Conservation (phyloP, 2,888 invertebrate species). For the Cheilosia vernalis region DNA sequence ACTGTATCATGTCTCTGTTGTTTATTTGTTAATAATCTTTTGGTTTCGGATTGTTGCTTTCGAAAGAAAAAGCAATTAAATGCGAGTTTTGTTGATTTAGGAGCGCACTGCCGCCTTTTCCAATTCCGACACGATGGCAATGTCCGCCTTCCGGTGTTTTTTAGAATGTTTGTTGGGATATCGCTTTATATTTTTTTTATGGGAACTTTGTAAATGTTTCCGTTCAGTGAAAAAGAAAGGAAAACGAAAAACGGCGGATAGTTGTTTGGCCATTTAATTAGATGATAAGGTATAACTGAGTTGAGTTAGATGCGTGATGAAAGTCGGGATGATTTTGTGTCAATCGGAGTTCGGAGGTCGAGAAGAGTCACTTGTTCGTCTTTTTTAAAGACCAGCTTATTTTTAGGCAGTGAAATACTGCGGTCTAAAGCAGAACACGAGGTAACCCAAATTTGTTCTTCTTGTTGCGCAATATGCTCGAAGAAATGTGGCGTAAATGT, state of each 20-base stretch:
- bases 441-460: no score
- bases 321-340: constrained; percentile 10
- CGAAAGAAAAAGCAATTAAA: constrained; percentile 73
- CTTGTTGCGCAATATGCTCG: no score
- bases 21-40: constrained; percentile 52
- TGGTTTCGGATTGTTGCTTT: constrained; percentile 64
- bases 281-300: not conserved
- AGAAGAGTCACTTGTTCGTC: no score
- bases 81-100: constrained; percentile 41
- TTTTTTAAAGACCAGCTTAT: no score
- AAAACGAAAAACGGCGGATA: constrained; percentile 16
- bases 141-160: not conserved
- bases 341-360: no score
- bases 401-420: no score
- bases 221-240: constrained; percentile 6
- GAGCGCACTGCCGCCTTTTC: constrained; percentile 17
- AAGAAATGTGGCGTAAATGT: no score
- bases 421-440: no score
- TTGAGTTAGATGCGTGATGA: constrained; percentile 11
- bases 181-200: constrained; percentile 7
- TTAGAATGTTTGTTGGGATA: constrained; percentile 5
- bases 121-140: constrained; percentile 3
- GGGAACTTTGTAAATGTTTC: not conserved
- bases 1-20: constrained; percentile 35
- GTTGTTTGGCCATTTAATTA: constrained; percentile 18